Evolutionary conservation across 1,140 invertebrate genomes (phyloP), one percentile per base, ranked within the genome.

Genomic region (Piezodorus guildinii): DNA sequence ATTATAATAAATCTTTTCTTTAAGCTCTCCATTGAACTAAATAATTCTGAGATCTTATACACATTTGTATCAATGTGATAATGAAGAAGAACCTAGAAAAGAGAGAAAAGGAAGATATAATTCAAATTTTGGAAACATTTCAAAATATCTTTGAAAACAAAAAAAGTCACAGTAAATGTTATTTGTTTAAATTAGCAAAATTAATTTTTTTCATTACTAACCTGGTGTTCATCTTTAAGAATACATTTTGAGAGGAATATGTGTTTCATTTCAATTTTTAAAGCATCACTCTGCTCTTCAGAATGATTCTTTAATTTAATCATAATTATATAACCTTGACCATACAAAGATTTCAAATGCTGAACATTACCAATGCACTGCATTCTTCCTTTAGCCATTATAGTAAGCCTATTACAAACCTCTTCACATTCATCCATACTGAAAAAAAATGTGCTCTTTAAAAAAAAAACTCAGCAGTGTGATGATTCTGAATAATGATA

Each of bases 301-400:
- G 45, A n/a, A 4, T 21, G 10, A 34, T 12, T 27, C 19, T 44
- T 39, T 6, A 70, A 34, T 58, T 74, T 78, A 9, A 80, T 66
- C 67, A 75, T 75, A 17, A 80, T 70, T 9, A 75, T 76, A 63
- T 76, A 79, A 23, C 78, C 79, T 65, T 73, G 71, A 16, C 75
- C 74, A 49, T 74, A 74, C 15, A 74, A 72, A 58, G 67, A 61
- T 65, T 80, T 81, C 0, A 81, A 67, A 23, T 76, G 70, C 21
- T 74, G 74, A 60, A 79, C 75, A 61, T 73, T 75, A 17, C 77
- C 78, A 0, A 78, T 68, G 62, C 75, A 78, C 64, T 75, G 68
- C 69, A 71, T 70, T n/a, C 84, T 78, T 0, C 92, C 92, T 72
- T 85, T 85, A 1, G 93, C 89, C 90, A 95, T 94, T 49, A 94